Percentiles rank a stretch among this genome's conserved stretches.
phyloP scores from a whole-genome alignment of 1,140 invertebrate genomes.

The Ctenoplectra terminalis region DNA sequence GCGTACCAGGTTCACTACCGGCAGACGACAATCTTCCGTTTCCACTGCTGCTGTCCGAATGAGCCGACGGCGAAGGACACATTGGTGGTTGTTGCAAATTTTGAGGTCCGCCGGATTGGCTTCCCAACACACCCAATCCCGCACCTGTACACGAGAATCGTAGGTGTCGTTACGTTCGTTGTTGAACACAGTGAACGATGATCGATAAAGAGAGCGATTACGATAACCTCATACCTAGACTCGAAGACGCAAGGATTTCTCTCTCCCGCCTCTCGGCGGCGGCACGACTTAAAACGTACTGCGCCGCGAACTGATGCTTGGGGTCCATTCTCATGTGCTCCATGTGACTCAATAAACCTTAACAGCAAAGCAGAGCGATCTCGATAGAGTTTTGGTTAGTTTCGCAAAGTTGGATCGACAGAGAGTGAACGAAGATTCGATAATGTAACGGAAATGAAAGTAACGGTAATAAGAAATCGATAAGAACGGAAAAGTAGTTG shows the following conservation, averaged over 20 bases:
- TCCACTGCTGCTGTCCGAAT: constrained; percentile 91
- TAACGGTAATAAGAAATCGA: neutral
- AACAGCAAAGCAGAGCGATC: constrained; percentile 62
- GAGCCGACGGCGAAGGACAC: constrained; percentile 91
- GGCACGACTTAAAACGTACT: constrained; percentile 94
- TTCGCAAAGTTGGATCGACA: too few species aligned
- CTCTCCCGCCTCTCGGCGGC: constrained; percentile 94
- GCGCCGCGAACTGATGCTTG: constrained; percentile 97
- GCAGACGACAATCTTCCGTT: constrained; percentile 90
- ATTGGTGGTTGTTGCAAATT: constrained; percentile 84
- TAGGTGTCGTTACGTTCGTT: constrained; percentile 38
- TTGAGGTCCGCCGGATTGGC: constrained; percentile 83
- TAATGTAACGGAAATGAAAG: neutral
- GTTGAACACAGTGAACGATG: too few species aligned
- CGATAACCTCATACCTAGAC: constrained; percentile 75
- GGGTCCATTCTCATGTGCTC: constrained; percentile 98
- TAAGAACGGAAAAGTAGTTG: neutral
- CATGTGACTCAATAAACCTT: constrained; percentile 96
- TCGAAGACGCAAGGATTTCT: constrained; percentile 89
- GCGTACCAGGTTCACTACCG: constrained; percentile 87
- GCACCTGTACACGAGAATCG: constrained; percentile 78
- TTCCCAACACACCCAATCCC: constrained; percentile 84
- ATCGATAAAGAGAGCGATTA: neutral
- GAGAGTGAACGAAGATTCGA: neutral
- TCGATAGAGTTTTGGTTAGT: constrained; percentile 37